Percentiles rank a stretch among this genome's conserved stretches.
Conservation (phyloP, 2,113 vertebrate species). For the Jacana jacana region DNA sequence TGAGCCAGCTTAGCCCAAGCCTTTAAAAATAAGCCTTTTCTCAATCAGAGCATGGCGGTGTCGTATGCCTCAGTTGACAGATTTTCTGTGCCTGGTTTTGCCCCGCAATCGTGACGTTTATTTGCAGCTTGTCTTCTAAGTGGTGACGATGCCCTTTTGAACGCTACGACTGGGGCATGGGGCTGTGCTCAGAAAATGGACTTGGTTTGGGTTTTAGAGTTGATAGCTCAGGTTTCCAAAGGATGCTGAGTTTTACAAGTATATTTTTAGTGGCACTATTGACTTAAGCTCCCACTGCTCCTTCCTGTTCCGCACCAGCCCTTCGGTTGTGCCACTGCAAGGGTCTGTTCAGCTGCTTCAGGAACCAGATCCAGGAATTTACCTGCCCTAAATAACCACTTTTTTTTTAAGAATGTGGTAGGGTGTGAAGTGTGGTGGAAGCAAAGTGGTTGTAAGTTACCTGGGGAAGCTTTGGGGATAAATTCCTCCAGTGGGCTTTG, state of each 20-base stretch:
- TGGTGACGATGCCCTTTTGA: not conserved
- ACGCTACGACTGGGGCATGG: not conserved
- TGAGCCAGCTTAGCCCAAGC: not conserved
- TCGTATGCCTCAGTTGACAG: not conserved
- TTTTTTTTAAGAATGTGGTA: not conserved
- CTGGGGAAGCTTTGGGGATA: not conserved
- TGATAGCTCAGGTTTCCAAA: not conserved
- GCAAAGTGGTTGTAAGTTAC: not conserved
- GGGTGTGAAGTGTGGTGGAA: not conserved
- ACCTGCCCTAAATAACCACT: not conserved
- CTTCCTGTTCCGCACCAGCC: not conserved
- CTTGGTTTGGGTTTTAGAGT: not conserved
- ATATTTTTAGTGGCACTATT: not conserved
- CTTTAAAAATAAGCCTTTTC: not conserved
- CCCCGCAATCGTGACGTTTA: not conserved
- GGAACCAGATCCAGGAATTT: not conserved
- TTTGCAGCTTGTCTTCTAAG: not conserved
- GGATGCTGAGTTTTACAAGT: not conserved
- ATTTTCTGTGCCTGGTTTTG: not conserved
- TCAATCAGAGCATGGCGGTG: not conserved
- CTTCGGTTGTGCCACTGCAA: not conserved
- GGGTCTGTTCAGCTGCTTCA: not conserved
- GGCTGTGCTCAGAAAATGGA: not conserved
- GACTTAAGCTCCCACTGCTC: not conserved
- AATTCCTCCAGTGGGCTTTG: not conserved